These are phyloP conservation scores for Phataginus tricuspis DNA, from an alignment of 2,797 vertebrate species.

Conservation along the genomic window DNA sequence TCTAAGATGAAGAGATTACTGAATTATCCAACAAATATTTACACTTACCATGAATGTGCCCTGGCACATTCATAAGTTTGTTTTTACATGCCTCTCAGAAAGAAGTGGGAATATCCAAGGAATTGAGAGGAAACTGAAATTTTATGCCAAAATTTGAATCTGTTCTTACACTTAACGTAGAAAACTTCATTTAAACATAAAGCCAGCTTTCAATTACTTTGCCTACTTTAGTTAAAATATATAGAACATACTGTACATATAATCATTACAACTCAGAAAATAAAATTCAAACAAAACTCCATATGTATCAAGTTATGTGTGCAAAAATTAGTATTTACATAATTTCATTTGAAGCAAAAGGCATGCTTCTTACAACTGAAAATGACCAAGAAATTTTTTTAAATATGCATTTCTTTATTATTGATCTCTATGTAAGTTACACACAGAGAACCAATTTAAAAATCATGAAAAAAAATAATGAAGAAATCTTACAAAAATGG, in stretches of 20 bases:
- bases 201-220: neutral
- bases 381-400: neutral
- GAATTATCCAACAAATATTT: conserved; percentile 30
- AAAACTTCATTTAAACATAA: conserved; percentile 34
- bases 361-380: neutral
- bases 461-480: neutral
- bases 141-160: neutral
- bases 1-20: conserved; percentile 9
- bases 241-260: neutral
- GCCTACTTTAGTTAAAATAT: neutral
- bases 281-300: conserved; percentile 34
- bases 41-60: neutral
- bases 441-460: neutral
- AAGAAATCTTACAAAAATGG: neutral
- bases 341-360: conserved; percentile 23
- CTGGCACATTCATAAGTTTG: neutral
- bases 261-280: neutral
- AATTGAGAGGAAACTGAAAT: conserved; percentile 46
- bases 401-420: neutral
- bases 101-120: neutral
- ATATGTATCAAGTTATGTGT: neutral
- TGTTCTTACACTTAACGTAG: neutral
- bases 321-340: neutral
- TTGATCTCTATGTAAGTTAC: neutral
- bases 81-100: conserved; percentile 10